Percentiles rank a stretch among this genome's conserved stretches.
Conservation (phyloP, 2,797 vertebrate species). For the Neostethus bicornis region DNA sequence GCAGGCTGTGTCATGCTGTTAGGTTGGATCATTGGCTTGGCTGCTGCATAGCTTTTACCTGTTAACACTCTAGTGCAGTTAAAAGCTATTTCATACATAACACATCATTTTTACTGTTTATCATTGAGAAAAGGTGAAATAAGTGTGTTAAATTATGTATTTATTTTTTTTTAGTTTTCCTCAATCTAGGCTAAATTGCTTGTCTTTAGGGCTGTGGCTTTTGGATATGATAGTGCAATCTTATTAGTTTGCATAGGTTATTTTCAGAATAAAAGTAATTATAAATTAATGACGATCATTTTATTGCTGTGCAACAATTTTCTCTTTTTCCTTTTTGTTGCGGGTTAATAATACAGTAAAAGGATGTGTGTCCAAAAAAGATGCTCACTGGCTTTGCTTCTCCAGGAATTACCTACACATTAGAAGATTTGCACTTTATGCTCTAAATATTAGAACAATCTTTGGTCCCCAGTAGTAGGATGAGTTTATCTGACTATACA, state of each 20-base stretch:
- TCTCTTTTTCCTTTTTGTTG: constrained; percentile 33
- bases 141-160: constrained; percentile 40
- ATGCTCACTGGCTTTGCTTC: constrained; percentile 41
- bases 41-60: constrained; percentile 57
- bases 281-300: constrained; percentile 9
- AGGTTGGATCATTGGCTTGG: constrained; percentile 43
- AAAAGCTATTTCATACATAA: constrained; percentile 15
- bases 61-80: constrained; percentile 32
- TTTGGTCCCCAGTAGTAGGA: constrained; percentile 38
- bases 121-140: constrained; percentile 38
- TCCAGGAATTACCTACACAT: constrained; percentile 70
- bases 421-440: constrained; percentile 47
- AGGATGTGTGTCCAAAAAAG: constrained; percentile 28
- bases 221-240: constrained; percentile 20
- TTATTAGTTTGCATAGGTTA: constrained; percentile 16
- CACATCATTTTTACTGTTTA: constrained; percentile 31
- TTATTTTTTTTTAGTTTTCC: constrained; percentile 3
- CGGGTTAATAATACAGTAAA: constrained; percentile 20
- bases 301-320: constrained; percentile 18
- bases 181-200: constrained; percentile 19
- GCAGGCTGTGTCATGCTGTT: constrained; percentile 68
- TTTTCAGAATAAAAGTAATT: constrained; percentile 8
- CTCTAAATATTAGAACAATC: constrained; percentile 51
- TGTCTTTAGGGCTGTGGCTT: constrained; percentile 25
- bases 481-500: constrained; percentile 52